Evolutionary conservation across 1,140 invertebrate species (phyloP).

Genomic region (Zelostemma sp.): DNA sequence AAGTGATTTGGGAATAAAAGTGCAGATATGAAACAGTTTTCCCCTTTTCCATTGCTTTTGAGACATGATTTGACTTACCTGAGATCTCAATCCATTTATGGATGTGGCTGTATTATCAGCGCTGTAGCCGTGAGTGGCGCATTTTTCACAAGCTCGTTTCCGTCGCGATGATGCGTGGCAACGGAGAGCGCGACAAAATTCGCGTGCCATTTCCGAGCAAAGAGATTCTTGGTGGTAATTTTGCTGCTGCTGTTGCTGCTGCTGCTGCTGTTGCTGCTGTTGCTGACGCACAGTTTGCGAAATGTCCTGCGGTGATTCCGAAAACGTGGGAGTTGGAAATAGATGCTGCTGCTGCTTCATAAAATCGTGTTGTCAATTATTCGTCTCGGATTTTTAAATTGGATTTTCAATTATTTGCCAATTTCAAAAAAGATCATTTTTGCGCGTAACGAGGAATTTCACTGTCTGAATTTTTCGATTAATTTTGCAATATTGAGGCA

Average conservation of each 20-base stretch:
- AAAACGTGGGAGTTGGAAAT: slow-evolving; percentile 54
- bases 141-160: slow-evolving; percentile 78
- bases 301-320: slow-evolving; percentile 64
- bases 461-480: no score
- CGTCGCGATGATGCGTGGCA: slow-evolving; percentile 79
- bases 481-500: no score
- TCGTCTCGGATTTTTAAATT: no score
- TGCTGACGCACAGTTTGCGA: slow-evolving; percentile 58
- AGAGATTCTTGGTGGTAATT: slow-evolving; percentile 76
- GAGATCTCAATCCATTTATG: slow-evolving; percentile 66
- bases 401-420: no score
- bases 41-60: no score
- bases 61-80: no score
- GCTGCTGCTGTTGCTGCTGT: slow-evolving; percentile 56
- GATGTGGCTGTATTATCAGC: slow-evolving; percentile 65
- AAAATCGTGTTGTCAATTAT: no score
- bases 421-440: no score
- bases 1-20: background rate
- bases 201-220: slow-evolving; percentile 86
- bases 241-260: slow-evolving; percentile 58
- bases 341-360: slow-evolving; percentile 40
- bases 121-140: slow-evolving; percentile 70
- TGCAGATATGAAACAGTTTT: background rate
- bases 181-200: slow-evolving; percentile 82
- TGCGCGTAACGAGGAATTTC: no score